Base-by-base conservation (phyloP, 2,797 vertebrate genomes). In the Betta splendens region DNA sequence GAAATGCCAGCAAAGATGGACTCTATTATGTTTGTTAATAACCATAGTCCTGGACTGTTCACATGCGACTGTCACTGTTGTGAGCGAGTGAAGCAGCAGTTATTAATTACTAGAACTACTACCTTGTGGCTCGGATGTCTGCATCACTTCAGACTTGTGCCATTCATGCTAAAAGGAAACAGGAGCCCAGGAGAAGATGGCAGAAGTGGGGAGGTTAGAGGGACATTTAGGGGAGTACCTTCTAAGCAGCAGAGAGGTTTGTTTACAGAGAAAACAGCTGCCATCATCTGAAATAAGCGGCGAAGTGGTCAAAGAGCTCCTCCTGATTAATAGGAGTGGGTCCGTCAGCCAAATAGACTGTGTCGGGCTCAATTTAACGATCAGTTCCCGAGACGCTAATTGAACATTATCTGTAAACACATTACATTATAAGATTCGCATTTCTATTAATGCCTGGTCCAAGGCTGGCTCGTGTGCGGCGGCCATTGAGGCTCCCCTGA, bases 281-380 rank as follows among this genome's bases (percentile, higher is more conserved):
- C 40, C 40, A 55, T 77, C 63, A 55, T 64, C 57, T 45, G 37
- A 78, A 55, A 79, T 70, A 52, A 72, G 48, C 29, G 29, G 47
- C 54, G 67, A 63, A 69, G 65, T 65, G 64, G 58, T 65, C 72
- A 49, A 68, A 68, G 44, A 74, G 52, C 39, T 66, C 21, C 40
- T 60, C 36, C 29, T 74, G 55, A 69, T 68, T 46, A 75, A 72
- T 55, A 58, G 26, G 72, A 65, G 69, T 58, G 21, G 35, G 7
- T 52, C 66, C 47, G 26, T 62, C 53, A 62, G 40, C 57, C 62
- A 67, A 63, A 64, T 7, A 46, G 32, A 69, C 46, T 29, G 5
- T 31, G 29, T 42, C 40, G 50, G 9, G 20, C n/a, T 40, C 23
- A 53, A 47, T 64, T 59, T 23, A 68, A 44, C 47, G 36, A 69